A percentile compares a stretch with the other conserved stretches of the same genome.
These are phyloP conservation scores for Dermochelys coriacea DNA, from an alignment of 2,797 vertebrate species.

Conservation along the genomic window DNA sequence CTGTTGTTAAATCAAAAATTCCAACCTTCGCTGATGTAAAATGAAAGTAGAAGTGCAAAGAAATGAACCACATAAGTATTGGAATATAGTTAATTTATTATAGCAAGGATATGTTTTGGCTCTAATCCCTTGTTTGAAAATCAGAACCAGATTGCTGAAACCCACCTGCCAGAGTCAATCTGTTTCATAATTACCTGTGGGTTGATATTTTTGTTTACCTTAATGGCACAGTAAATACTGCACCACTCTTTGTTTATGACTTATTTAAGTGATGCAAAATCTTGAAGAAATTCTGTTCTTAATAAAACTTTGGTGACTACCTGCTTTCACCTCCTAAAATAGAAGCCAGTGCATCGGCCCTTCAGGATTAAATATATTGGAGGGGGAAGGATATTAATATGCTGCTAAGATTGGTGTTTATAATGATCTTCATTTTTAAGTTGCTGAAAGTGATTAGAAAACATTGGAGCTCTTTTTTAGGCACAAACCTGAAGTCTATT, in stretches of 20 bases:
- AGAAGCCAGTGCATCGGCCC: slow-evolving; percentile 57
- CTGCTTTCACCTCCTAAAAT: slow-evolving; percentile 63
- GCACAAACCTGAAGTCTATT: not conserved
- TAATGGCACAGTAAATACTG: slow-evolving; percentile 63
- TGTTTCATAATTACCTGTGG: slow-evolving; percentile 67
- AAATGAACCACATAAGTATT: slow-evolving; percentile 43
- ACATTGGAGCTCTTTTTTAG: not conserved
- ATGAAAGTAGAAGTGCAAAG: slow-evolving; percentile 75
- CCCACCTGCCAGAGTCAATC: slow-evolving; percentile 74
- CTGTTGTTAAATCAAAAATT: slow-evolving; percentile 10
- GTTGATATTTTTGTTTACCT: slow-evolving; percentile 77
- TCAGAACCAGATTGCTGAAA: slow-evolving; percentile 76
- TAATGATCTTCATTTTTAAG: slow-evolving; percentile 60
- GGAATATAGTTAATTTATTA: slow-evolving; percentile 67
- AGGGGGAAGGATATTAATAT: slow-evolving; percentile 35
- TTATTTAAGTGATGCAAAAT: slow-evolving; percentile 49
- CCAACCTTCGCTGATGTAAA: slow-evolving; percentile 70
- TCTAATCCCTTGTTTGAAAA: slow-evolving; percentile 61
- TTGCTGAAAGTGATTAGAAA: slow-evolving; percentile 62
- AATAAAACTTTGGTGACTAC: slow-evolving; percentile 36
- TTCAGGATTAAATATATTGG: slow-evolving; percentile 47
- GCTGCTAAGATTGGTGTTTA: slow-evolving; percentile 60
- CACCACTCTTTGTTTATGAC: slow-evolving; percentile 65
- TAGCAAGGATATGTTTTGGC: slow-evolving; percentile 61
- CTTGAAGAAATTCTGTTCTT: slow-evolving; percentile 56